These are phyloP conservation scores for Eleutherodactylus coqui DNA, from an alignment of 2,797 vertebrate species.

Conservation along the genomic window DNA sequence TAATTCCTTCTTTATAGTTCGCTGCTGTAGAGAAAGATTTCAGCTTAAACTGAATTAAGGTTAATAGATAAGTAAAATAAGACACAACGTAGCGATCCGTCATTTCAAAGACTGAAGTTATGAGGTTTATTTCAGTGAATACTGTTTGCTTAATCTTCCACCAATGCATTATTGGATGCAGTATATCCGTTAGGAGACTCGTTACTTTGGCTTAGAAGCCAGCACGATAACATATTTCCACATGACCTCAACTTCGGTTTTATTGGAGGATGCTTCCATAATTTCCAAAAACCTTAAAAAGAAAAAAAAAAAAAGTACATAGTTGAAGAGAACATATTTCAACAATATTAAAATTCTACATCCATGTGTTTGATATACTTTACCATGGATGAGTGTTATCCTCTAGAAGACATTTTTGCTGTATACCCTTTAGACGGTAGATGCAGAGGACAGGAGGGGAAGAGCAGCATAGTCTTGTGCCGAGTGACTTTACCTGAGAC, in stretches of 20 bases:
- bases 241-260: conserved; percentile 26
- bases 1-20: too few species aligned
- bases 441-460: too few species aligned
- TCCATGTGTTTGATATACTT: too few species aligned
- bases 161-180: background rate
- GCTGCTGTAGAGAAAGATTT: background rate
- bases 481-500: too few species aligned
- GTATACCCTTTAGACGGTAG: too few species aligned
- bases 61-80: background rate
- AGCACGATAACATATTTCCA: conserved; percentile 25
- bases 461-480: too few species aligned
- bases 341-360: too few species aligned
- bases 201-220: conserved; percentile 48
- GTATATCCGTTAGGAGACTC: background rate
- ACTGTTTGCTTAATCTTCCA: background rate
- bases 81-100: background rate
- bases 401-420: too few species aligned
- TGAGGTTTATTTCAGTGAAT: background rate
- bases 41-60: background rate
- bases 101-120: background rate
- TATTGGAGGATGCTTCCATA: conserved; percentile 36
- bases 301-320: background rate
- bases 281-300: conserved; percentile 53
- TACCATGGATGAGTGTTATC: too few species aligned
- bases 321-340: background rate